A percentile compares a stretch with the other conserved stretches of the same genome.
Conservation (phyloP, 1,140 invertebrate genomes). For the Limonius californicus region DNA sequence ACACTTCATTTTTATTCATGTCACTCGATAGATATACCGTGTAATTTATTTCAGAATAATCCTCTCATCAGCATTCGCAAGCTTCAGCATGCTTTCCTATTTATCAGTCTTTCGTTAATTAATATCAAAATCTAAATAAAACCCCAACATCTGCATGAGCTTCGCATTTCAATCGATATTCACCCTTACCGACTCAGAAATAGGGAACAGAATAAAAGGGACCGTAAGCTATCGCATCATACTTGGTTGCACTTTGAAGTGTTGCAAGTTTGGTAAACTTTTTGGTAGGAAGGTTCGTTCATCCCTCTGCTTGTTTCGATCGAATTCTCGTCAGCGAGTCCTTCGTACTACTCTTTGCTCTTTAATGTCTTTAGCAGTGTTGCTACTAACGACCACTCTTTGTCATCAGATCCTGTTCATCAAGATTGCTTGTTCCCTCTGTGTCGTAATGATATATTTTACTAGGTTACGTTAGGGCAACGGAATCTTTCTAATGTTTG, state of each 20-base stretch:
- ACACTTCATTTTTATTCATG: background rate
- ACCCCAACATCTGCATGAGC: slow-evolving; percentile 15
- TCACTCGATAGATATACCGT: too few relatives aligned
- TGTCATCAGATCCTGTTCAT: slow-evolving; percentile 14
- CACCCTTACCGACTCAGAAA: background rate
- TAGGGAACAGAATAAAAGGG: slow-evolving; percentile 13
- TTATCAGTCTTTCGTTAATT: slow-evolving; percentile 17
- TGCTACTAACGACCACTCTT: slow-evolving; percentile 13
- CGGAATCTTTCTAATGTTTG: background rate
- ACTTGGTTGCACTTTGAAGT: slow-evolving; percentile 23
- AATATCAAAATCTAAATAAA: slow-evolving; percentile 19
- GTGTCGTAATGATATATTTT: slow-evolving; percentile 2
- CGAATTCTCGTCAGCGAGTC: slow-evolving; percentile 1
- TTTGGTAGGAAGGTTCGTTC: slow-evolving; percentile 10
- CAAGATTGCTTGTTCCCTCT: slow-evolving; percentile 9
- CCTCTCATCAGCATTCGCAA: background rate
- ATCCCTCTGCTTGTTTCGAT: slow-evolving; percentile 7
- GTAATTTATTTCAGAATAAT: slow-evolving; percentile 2
- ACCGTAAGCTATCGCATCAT: slow-evolving; percentile 18
- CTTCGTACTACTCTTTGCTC: slow-evolving; percentile 1
- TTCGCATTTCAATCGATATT: slow-evolving; percentile 4
- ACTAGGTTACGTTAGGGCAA: background rate
- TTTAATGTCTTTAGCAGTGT: slow-evolving; percentile 13
- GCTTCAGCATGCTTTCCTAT: slow-evolving; percentile 10
- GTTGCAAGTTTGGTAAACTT: slow-evolving; percentile 21